Evolutionary conservation across 2,113 vertebrate species (phyloP), one percentile per base, ranked within the genome.

Genomic region (Coryphaenoides rupestris): DNA sequence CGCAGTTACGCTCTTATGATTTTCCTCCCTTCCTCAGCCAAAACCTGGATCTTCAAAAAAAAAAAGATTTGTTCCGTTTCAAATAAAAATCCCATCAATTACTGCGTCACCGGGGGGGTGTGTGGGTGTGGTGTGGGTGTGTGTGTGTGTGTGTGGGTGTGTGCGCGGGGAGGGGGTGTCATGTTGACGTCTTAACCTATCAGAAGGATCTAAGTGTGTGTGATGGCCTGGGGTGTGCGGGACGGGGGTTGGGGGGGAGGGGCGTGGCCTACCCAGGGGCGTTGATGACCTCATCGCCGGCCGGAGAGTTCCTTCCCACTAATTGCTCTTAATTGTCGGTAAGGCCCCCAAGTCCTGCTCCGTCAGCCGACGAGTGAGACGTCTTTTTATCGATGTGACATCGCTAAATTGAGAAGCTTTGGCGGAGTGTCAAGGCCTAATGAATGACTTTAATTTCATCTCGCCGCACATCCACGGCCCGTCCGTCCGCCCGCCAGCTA

Each of bases 321-420:
- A 92, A 91, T 92, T 90, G 86, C 80, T 82, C 79, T 84, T 90
- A 91, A 92, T 89, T 90, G 87, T 90, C 84, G 81, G 78, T 90
- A 88, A 88, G 87, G 87, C 78, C 82, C 74, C 74, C 68, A 77
- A 66, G 68, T 85, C 72, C 62, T 50, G 75, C 77, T 79, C 86
- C 75, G 78, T 79, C 63, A 69, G 69, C 80, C 72, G 74, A 82
- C 79, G 72, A 86, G 83, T 12, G 13, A 85, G 72, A 83, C 79
- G 71, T 80, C 77, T 73, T 58, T 87, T 87, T 91, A 90, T 92
- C 87, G 89, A 91, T 90, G 87, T 91, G 90, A 91, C 89, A 89
- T 86, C 63, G 46, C 73, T 81, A 84, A 91, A 91, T 88, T 82
- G 87, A 91, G 86, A 90, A 88, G 87, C 89, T 92, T 92, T 90